These are phyloP conservation scores for Mycteria americana DNA, from an alignment of 2,797 vertebrate species.

Conservation along the genomic window DNA sequence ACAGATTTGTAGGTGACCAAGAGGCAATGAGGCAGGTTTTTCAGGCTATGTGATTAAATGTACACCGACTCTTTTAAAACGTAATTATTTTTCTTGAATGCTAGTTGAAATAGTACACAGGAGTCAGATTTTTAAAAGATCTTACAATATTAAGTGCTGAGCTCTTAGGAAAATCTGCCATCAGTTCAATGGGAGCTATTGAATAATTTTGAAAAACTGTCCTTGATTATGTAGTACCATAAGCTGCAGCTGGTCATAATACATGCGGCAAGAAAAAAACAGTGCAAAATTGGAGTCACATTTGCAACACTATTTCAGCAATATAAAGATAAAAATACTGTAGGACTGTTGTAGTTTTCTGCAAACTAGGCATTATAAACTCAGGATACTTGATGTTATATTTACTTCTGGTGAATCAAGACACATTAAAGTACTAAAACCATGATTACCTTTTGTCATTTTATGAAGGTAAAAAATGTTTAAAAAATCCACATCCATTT, in stretches of 20 bases:
- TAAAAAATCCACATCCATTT: background rate
- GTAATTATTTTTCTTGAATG: background rate
- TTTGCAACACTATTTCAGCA: background rate
- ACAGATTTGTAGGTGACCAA: background rate
- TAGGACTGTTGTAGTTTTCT: background rate
- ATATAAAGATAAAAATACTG: background rate
- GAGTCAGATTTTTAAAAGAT: background rate
- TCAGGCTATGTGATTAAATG: background rate
- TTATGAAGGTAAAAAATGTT: background rate
- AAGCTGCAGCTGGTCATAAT: background rate
- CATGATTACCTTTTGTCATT: background rate
- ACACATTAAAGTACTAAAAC: background rate
- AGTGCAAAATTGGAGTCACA: background rate
- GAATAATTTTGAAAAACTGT: background rate
- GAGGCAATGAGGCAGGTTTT: background rate
- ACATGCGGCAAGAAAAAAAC: background rate
- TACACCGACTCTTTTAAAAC: background rate
- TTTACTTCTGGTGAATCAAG: slow-evolving; percentile 11
- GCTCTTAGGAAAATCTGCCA: background rate
- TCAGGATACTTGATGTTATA: background rate
- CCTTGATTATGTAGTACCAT: background rate
- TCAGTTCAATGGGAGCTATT: background rate
- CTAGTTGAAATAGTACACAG: background rate
- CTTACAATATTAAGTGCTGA: background rate
- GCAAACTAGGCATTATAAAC: background rate